phyloP scores from a whole-genome alignment of 2,797 vertebrate species.

The Oreortyx pictus region DNA sequence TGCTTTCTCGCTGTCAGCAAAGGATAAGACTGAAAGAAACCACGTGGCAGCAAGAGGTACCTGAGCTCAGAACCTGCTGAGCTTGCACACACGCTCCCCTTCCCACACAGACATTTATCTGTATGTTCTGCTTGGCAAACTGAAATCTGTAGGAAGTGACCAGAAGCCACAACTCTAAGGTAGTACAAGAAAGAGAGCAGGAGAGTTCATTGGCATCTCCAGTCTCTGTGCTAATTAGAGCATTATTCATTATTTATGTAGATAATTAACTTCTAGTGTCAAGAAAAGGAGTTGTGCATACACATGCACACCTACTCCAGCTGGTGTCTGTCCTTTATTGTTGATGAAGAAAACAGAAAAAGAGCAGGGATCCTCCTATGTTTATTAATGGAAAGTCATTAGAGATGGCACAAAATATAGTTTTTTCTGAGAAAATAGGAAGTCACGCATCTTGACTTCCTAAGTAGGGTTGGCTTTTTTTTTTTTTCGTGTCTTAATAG shows the following conservation, averaged over 20 bases:
- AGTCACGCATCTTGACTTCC: background rate
- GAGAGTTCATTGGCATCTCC: background rate
- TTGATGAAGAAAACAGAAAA: background rate
- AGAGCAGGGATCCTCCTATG: background rate
- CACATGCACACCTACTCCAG: background rate
- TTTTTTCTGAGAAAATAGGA: background rate
- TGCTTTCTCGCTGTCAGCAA: background rate
- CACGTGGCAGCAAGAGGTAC: background rate
- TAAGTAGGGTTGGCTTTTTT: background rate
- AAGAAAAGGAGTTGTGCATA: background rate
- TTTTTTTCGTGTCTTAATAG: background rate
- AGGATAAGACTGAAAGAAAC: background rate
- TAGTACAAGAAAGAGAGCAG: background rate
- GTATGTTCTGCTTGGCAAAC: background rate
- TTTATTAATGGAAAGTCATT: background rate
- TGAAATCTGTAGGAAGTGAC: background rate
- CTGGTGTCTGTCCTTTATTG: background rate
- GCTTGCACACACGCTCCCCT: rapidly evolving
- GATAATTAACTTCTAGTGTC: background rate
- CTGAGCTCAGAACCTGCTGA: rapidly evolving
- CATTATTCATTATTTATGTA: background rate
- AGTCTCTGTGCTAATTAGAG: background rate
- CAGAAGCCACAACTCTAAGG: background rate
- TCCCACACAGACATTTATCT: background rate
- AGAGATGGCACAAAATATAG: background rate